Evolutionary conservation across 2,113 vertebrate species (phyloP).

Genomic region (Gallinago media): DNA sequence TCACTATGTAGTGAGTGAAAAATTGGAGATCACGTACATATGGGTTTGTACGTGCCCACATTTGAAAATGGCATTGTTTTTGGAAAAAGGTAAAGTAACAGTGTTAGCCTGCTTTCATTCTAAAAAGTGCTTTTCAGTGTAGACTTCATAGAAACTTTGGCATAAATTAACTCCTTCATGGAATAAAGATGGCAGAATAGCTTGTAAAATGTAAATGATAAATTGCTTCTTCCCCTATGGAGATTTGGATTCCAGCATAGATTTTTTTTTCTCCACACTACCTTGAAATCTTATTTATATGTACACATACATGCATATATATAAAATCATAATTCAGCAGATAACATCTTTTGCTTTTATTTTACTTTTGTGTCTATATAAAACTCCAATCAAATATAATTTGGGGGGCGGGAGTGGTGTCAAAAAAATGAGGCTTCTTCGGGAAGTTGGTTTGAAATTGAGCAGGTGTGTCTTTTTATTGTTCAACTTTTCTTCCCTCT

Average conservation of each 20-base stretch:
- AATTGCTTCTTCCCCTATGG: not conserved
- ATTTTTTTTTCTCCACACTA: not conserved
- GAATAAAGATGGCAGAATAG: not conserved
- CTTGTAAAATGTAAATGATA: not conserved
- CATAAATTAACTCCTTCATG: not conserved
- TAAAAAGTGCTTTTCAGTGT: not conserved
- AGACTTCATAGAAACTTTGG: not conserved
- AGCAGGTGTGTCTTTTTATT: not conserved
- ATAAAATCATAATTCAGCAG: not conserved
- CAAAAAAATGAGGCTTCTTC: not conserved
- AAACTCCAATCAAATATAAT: rapidly evolving
- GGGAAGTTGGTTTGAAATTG: not conserved
- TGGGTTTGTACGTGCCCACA: not conserved
- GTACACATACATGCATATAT: no score
- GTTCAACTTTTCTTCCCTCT: not conserved
- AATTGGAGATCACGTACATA: rapidly evolving
- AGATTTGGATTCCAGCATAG: not conserved
- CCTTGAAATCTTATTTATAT: not conserved
- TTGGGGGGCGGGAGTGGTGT: no score
- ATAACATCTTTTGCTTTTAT: not conserved
- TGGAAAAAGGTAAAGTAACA: not conserved
- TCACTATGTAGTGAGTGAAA: not conserved
- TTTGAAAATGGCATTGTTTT: not conserved
- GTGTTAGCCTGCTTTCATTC: not conserved
- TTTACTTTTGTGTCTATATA: not conserved